Evolutionary conservation across 2,888 invertebrate species (phyloP).

Genomic region (Malacosoma neustria): DNA sequence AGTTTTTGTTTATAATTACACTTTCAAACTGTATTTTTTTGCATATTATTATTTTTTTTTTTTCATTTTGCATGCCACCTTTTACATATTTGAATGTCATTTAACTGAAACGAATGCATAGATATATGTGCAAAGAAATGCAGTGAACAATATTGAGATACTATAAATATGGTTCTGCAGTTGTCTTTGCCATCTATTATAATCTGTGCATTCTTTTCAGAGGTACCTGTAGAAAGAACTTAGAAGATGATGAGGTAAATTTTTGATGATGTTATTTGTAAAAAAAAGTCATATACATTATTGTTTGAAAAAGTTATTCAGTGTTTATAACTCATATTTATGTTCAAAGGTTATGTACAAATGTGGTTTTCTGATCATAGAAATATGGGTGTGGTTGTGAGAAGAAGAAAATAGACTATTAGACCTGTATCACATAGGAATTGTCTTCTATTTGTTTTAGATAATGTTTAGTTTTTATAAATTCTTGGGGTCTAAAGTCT

Average conservation of each 20-base stretch:
- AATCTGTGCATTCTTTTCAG: constrained; percentile 73
- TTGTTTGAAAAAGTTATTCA: no score
- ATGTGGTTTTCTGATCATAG: no score
- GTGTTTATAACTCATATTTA: no score
- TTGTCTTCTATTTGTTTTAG: no score
- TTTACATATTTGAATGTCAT: constrained; percentile 6
- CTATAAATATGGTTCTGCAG: constrained; percentile 27
- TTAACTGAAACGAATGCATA: constrained; percentile 61
- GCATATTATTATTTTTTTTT: constrained; percentile 30
- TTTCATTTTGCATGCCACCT: constrained; percentile 30
- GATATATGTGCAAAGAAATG: constrained; percentile 70
- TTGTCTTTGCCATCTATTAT: constrained; percentile 53
- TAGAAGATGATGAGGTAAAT: constrained; percentile 27
- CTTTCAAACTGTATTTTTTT: constrained; percentile 57
- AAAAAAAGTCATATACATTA: no score
- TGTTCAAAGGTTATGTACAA: no score
- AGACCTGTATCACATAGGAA: no score
- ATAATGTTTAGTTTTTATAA: no score
- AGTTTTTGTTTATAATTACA: background rate
- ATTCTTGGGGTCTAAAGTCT: no score
- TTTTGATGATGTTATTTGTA: no score
- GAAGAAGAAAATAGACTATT: no score
- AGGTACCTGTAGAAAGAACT: constrained; percentile 41
- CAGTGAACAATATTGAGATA: constrained; percentile 32
- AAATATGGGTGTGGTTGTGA: no score